Evolutionary conservation across 2,113 vertebrate species (phyloP), one percentile per base, ranked within the genome.

Genomic region (Heteronetta atricapilla): DNA sequence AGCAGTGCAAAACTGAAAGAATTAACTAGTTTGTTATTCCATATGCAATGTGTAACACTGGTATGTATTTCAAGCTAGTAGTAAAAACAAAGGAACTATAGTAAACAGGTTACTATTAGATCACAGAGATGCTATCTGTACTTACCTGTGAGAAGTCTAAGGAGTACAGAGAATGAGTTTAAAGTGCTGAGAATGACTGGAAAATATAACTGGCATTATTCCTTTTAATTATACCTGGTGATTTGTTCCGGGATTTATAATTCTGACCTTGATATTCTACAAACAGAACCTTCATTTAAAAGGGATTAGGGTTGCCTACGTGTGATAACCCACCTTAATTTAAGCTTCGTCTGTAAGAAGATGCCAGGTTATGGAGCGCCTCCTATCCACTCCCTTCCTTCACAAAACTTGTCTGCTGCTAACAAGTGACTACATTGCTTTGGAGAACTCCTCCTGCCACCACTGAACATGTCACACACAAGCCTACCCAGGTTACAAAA

Each of bases 141-240:
- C 48, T 83, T 70, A 95, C 2, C 89, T 86, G 42, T 75, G 91
- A 88, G 76, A 77, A 59, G 72, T 26, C 79, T 89, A 87, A 67
- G 85, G 60, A 88, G 72, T 33, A 88, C 79, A 93, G 89, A 96
- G 93, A 91, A 87, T n/a, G 59, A 0, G 0, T 92, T 94, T 95
- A 89, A 78, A 68, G 62, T 26, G 34, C 60, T 68, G 44, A 92
- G 83, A 88, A 75, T 0, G 22, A 55, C 75, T 81, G 85, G 82
- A 95, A 92, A 95, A 93, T 70, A 25, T 73, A 89, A 93, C 4
- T 91, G 75, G 46, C 89, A 63, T 88, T 67, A 75, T 83, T 96
- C 59, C 85, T 91, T 96, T 89, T 91, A 94, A 91, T 95, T 93
- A 95, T 89, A 85, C 68, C 78, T 88, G 89, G 89, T 94, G 89